Evolutionary conservation across 2,888 invertebrate genomes (phyloP), one percentile per base, ranked within the genome.

Genomic region (Heliothis peltigera): DNA sequence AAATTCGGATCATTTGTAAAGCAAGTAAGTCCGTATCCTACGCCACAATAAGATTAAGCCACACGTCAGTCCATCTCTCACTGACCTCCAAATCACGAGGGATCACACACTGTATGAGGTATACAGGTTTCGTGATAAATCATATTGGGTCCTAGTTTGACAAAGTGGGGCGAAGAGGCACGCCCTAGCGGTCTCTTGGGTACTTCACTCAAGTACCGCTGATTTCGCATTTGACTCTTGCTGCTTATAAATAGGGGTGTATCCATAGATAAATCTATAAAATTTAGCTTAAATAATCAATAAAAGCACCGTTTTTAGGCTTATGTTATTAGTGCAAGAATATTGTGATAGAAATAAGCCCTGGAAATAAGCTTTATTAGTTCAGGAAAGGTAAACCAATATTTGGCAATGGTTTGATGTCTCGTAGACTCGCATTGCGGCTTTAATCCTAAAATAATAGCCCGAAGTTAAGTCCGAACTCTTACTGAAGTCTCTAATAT

Each of bases 181-280:
- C 77, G 77, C 69, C 52, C 64, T 46, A 72, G 49, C 60, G 64
- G 65, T 73, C 76, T 73, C 69, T 55, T 63, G 70, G 65, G 77
- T 48, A 35, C 79, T 79, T 71, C 74, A 76, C 48, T 72, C 46
- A 51, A 83, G 77, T 68, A 64, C 47, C 75, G 76, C 80, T 81
- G 82, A 80, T 84, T 81, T 81, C 76, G 77, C 79, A 82, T 84
- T 82, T 77, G 72, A 74, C 74, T 75, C 60, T 72, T 69, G 70
- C 69, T 62, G 63, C 67, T 77, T 66, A 64, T 59, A 56, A 62
- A 68, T 70, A 80, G 80, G 78, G 78, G 42, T 74, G 70, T 21
- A 44, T 39, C 57, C 6, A 15, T n/a, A n/a, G n/a, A 7, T 15
- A 6, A 15, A 39, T 39, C 35, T 39, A 5, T 39, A 3, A n/a